These are phyloP conservation scores for Hipposideros armiger DNA, from an alignment of 2,113 vertebrate genomes.

Conservation along the genomic window DNA sequence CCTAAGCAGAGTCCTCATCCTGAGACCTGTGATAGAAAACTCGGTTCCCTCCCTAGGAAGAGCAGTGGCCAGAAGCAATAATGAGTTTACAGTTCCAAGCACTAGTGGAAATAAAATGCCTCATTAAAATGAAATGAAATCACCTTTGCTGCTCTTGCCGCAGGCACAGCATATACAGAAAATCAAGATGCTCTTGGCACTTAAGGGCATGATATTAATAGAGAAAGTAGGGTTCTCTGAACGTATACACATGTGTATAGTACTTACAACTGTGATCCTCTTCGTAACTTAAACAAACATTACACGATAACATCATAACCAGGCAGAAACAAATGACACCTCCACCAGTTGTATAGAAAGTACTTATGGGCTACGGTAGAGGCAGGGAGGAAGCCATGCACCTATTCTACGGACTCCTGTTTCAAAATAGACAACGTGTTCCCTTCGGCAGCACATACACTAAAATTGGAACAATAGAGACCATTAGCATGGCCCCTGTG, in stretches of 20 bases:
- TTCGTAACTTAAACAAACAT: neutral
- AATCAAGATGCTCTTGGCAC: neutral
- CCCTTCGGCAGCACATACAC: neutral
- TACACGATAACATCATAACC: neutral
- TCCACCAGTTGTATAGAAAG: neutral
- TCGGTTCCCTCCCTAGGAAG: neutral
- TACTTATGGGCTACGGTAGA: neutral
- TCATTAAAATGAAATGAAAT: constrained; percentile 26
- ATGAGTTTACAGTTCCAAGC: neutral
- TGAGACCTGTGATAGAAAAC: neutral
- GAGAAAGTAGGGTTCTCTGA: neutral
- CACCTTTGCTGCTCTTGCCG: neutral
- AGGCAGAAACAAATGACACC: neutral
- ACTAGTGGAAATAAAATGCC: neutral
- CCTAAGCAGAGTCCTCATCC: neutral
- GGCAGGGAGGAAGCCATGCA: neutral
- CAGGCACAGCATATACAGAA: neutral
- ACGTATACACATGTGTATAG: neutral
- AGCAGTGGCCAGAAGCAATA: neutral
- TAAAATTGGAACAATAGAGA: neutral
- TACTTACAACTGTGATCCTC: neutral
- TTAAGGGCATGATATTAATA: neutral
- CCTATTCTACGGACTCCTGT: neutral
- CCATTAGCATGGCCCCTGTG: neutral
- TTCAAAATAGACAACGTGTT: neutral